These are phyloP conservation scores for Tribolium madens DNA, from an alignment of 1,140 invertebrate species.

Conservation along the genomic window DNA sequence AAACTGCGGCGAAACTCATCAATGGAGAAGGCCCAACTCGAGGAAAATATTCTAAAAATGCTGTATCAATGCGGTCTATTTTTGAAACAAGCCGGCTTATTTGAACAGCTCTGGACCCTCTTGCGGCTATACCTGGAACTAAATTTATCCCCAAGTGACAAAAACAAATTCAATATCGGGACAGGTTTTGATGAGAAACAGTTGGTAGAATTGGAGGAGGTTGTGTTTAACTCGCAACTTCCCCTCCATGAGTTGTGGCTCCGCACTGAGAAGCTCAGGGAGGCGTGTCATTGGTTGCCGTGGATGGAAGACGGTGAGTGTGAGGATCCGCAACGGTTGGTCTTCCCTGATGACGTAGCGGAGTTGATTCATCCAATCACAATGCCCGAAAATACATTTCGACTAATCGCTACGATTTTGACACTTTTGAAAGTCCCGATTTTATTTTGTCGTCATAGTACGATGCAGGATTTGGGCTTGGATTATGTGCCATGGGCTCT, in stretches of 20 bases:
- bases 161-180: conserved; percentile 64
- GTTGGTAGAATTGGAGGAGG: conserved; percentile 74
- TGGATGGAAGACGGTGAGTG: conserved; percentile 62
- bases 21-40: conserved; percentile 61
- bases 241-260: conserved; percentile 77
- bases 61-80: conserved; percentile 74
- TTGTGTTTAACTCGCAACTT: conserved; percentile 72
- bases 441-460: conserved; percentile 67
- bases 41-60: conserved; percentile 67
- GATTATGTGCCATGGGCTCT: conserved; percentile 68
- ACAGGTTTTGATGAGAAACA: conserved; percentile 68
- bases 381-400: conserved; percentile 68
- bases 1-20: conserved; percentile 62
- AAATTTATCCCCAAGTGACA: conserved; percentile 67
- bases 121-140: conserved; percentile 72
- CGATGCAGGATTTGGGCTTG: conserved; percentile 66
- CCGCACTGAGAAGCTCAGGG: conserved; percentile 73
- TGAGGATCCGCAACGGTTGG: conserved; percentile 69
- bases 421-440: conserved; percentile 73
- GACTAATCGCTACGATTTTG: conserved; percentile 69
- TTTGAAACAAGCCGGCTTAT: conserved; percentile 74
- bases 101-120: conserved; percentile 75
- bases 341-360: conserved; percentile 73
- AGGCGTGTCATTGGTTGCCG: conserved; percentile 73
- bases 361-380: conserved; percentile 75